Percentiles rank a stretch among this genome's conserved stretches.
Evolutionary conservation across 2,797 vertebrate genomes (phyloP).

Genomic region (Acanthurus lineatus): DNA sequence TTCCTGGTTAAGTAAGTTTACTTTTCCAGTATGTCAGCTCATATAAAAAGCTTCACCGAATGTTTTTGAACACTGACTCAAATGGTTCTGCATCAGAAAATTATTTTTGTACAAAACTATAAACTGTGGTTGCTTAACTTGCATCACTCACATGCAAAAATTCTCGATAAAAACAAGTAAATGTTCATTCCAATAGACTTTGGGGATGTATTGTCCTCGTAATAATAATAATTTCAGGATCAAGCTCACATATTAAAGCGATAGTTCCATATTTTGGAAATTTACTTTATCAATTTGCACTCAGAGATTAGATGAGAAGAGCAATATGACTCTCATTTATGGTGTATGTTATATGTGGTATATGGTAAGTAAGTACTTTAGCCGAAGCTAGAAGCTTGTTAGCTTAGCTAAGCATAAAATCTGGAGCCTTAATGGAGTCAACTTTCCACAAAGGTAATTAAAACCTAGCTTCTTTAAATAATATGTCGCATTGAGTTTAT

Average conservation of each 20-base stretch:
- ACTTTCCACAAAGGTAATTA: neutral
- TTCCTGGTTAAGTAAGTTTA: neutral
- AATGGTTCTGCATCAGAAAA: neutral
- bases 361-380: no score
- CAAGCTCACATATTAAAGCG: no score
- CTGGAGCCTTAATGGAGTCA: neutral
- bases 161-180: neutral
- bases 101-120: neutral
- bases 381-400: neutral
- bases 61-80: neutral
- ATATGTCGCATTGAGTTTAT: neutral
- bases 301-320: neutral
- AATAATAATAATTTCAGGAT: no score
- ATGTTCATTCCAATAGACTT: no score
- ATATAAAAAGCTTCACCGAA: slow-evolving; percentile 1
- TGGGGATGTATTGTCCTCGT: no score
- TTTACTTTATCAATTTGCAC: no score
- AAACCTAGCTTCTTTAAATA: neutral
- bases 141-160: neutral
- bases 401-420: neutral
- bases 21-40: neutral
- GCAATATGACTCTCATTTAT: neutral
- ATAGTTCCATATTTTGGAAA: no score
- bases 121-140: neutral
- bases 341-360: no score